Evolutionary conservation across 2,113 vertebrate genomes (phyloP).

Genomic region (Ceyx cyanopectus): DNA sequence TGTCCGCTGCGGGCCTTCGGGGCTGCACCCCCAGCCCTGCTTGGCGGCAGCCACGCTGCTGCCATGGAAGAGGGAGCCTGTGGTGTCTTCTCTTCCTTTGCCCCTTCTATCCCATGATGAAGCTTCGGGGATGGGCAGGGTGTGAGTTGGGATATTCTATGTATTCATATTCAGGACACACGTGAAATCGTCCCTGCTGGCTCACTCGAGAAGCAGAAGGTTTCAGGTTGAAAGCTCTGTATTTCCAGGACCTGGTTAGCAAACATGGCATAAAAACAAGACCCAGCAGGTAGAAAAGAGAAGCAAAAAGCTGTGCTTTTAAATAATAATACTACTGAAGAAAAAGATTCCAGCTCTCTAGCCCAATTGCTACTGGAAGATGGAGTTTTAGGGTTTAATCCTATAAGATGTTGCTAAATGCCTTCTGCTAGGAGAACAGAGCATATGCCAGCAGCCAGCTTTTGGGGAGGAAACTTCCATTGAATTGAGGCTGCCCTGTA

Average conservation of each 20-base stretch:
- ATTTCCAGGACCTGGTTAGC: background rate
- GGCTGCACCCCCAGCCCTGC: background rate
- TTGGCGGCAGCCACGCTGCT: background rate
- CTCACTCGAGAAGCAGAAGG: background rate
- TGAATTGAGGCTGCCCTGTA: slow-evolving; percentile 24
- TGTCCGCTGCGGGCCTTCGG: background rate
- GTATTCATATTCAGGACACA: accelerated
- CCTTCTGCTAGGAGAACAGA: slow-evolving; percentile 47
- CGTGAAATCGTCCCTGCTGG: accelerated
- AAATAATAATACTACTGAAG: background rate
- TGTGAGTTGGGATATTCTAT: background rate
- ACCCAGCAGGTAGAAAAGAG: background rate
- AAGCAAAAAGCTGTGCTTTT: background rate
- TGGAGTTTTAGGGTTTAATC: slow-evolving; percentile 33
- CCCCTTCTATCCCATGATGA: accelerated
- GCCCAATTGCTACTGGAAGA: background rate
- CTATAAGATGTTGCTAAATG: slow-evolving; percentile 6
- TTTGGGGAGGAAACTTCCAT: slow-evolving; percentile 8
- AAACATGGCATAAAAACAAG: background rate
- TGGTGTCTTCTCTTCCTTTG: background rate
- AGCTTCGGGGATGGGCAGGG: background rate
- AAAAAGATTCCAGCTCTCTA: background rate
- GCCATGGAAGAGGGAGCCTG: background rate
- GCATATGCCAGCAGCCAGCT: background rate
- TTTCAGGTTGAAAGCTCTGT: background rate